Base-by-base conservation (phyloP, 2,113 vertebrate genomes). In the Clarias macrocephalus region DNA sequence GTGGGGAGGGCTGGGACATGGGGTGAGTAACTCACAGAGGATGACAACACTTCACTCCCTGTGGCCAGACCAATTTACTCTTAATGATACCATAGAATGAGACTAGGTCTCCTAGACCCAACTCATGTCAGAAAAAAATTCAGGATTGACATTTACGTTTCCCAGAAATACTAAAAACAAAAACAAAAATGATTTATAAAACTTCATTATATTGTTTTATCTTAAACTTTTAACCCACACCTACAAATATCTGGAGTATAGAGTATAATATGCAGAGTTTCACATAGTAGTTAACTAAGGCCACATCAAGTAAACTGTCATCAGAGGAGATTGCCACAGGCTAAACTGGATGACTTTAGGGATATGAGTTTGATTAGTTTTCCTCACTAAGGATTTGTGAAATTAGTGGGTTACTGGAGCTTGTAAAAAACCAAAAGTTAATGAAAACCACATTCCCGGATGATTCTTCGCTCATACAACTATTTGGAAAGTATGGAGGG, bases 381-480 rank as follows among this genome's bases (percentile, higher is more conserved):
- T 80, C 37, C 85, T 60, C 83, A 84, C 82, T 91, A 90, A 91
- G 89, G 89, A 86, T 56, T 86, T 75, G 88, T 90, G 91, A 91
- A 90, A 92, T 93, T 86, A 91, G 87, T n/a, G 37, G 88, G 88
- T 87, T 82, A 93, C 85, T 87, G 76, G 21, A 63, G 57, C 63
- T 88, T 83, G 86, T 72, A 48, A 70, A 73, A 9, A 54, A 72
- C 52, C 72, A 77, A 48, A 86, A 65, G 83, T 87, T 81, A 86
- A 83, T 62, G 83, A 85, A 80, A 89, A 80, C 52, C 57, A 75
- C 85, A 89, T 89, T 89, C 87, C 65, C 77, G 85, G 70, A 65
- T 6, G 48, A 63, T 72, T 85, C 75, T 88, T 83, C 30, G 68
- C 81, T 68, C 87, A 77, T 63, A 85, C 83, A 76, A 90, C 85